Base-by-base conservation (phyloP, 2,113 vertebrate species). In the Datnioides undecimradiatus region DNA sequence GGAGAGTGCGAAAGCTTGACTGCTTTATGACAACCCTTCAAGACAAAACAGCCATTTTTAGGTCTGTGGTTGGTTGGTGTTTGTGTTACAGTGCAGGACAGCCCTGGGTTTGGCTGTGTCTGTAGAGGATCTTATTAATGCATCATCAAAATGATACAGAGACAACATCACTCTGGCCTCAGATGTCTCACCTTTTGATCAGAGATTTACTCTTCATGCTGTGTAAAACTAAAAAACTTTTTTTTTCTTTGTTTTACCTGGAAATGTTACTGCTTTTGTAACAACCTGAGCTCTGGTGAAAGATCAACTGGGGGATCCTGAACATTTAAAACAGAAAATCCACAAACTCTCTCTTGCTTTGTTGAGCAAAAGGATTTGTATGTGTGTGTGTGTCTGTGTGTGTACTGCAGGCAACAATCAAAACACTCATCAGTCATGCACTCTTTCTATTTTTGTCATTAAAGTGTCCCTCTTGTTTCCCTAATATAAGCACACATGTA, bases 401-500 rank as follows among this genome's bases (percentile, higher is more conserved):
- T 54, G 17, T 25, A 52, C n/a, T n/a, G 43, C 59, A 51, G 21
- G 45, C 54, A 51, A 66, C 34, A 34, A 72, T 59, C 23, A 71
- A 36, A 55, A 48, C 9, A 0, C 19, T 70, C n/a, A 45, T 33
- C 29, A 13, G 57, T 76, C 72, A 55, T 38, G 34, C 43, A 45
- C 40, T 54, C 19, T 71, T 79, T 60, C 51, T 65, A 34, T 73
- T 74, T 69, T 77, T 69, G 14, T 17, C 5, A 43, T 23, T 14
- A 4, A 69, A 67, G 23, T 59, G 52, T 1, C 12, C n/a, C 8
- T 46, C 41, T 51, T 73, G 45, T 76, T 78, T 57, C 33, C 33
- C 29, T 27, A 38, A 41, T 38, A 41, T 54, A 65, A 59, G 76
- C 25, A 79, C n/a, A 71, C 7, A 68, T 43, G 8, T 16, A 21